These are phyloP conservation scores for Holacanthus passer DNA, from an alignment of 2,113 vertebrate genomes.

Conservation along the genomic window DNA sequence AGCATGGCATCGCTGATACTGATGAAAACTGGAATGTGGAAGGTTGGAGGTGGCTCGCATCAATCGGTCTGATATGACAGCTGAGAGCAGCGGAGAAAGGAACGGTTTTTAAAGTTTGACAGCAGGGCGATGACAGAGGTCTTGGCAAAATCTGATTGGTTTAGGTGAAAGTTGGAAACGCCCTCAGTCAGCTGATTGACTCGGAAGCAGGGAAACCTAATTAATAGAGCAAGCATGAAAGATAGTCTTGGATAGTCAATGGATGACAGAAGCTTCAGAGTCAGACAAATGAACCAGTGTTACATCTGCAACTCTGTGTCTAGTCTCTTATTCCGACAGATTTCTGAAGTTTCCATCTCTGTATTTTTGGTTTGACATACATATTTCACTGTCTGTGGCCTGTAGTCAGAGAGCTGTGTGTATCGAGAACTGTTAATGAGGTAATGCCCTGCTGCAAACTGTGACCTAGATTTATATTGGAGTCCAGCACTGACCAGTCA, in stretches of 20 bases:
- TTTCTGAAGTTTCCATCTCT: not conserved
- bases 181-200: conserved; percentile 5
- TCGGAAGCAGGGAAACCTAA: not conserved
- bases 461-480: conserved; percentile 76
- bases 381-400: not conserved
- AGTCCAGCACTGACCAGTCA: conserved; percentile 66
- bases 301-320: not conserved
- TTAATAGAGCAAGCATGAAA: not conserved
- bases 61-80: not conserved
- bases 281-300: not conserved
- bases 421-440: conserved; percentile 62
- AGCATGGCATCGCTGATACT: not conserved
- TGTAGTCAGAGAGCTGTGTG: conserved; percentile 12
- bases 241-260: not conserved
- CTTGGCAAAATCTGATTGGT: conserved; percentile 12
- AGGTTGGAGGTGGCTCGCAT: not conserved
- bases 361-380: not conserved
- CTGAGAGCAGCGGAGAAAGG: not conserved
- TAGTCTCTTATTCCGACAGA: not conserved
- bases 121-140: not conserved
- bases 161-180: not conserved
- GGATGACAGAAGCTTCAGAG: too few species aligned
- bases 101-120: not conserved
- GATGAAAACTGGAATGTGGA: not conserved
- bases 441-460: conserved; percentile 67